phyloP scores from a whole-genome alignment of 2,888 invertebrate species.

The Homarus gammarus region DNA sequence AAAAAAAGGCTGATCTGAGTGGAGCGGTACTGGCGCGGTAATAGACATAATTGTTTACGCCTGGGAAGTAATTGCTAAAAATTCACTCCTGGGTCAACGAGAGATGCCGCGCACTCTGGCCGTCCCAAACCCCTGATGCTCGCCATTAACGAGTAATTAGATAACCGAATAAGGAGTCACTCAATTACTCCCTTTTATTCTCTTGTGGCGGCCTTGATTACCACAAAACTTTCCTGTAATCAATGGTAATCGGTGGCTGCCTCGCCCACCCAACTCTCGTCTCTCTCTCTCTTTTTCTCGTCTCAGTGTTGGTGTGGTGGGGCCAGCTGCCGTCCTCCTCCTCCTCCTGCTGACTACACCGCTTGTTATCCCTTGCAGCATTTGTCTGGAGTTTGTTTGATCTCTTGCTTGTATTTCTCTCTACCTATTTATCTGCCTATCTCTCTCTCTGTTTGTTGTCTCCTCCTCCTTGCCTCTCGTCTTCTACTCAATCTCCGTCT shows the following conservation, averaged over 20 bases:
- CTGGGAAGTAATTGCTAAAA: background rate
- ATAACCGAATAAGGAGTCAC: conserved; percentile 58
- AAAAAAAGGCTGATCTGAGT: no score
- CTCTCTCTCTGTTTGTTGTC: background rate
- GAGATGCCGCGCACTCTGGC: background rate
- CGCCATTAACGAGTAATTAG: conserved; percentile 39
- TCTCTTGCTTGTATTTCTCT: no score
- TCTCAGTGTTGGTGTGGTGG: no score
- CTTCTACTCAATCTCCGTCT: no score
- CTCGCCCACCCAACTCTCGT: background rate
- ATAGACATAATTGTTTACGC: background rate
- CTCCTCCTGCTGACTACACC: no score
- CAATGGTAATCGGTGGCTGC: conserved; percentile 51
- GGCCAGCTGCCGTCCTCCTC: background rate
- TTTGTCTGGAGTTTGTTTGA: no score
- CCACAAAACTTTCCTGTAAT: conserved; percentile 68
- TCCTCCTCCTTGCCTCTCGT: no score
- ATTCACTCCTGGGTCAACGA: background rate
- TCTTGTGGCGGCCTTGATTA: conserved; percentile 53
- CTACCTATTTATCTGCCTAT: background rate
- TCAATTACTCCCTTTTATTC: conserved; percentile 67
- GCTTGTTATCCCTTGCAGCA: no score
- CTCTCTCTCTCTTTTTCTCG: background rate
- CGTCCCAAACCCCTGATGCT: background rate
- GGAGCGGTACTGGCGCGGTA: background rate